Base-by-base conservation (phyloP, 2,797 vertebrate species). In the Numenius phaeopus region DNA sequence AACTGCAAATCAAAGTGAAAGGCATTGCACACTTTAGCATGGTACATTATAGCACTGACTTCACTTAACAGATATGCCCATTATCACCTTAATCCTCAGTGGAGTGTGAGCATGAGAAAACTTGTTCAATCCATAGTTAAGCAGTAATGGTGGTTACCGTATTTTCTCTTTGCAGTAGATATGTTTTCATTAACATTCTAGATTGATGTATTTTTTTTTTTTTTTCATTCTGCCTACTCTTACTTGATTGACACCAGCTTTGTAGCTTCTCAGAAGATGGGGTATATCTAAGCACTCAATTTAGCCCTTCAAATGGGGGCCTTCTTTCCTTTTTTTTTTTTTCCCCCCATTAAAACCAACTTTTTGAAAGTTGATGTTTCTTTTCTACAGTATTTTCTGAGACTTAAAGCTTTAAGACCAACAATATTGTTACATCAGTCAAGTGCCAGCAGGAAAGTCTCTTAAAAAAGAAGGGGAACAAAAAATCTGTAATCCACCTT, bases 401-500 rank as follows among this genome's bases (percentile, higher is more conserved):
- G 46, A 40, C 26, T 91, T 92, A 83, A 90, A 87, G 5, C 78
- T 92, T 92, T 76, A 92, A 87, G 54, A 76, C 39, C 40, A 75
- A 24, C 30, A 67, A 64, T 59, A 27, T 94, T 93, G 75, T 75
- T 88, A 57, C 30, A 69, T 89, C 80, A 73, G 87, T 95, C 87
- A 91, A 89, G n/a, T 73, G 61, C 70, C 87, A 86, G 70, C 65
- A 89, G 80, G 42, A 83, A 94, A 95, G 71, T 64, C 81, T 69
- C n/a, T 93, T 89, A 52, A 83, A 61, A 81, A 80, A 39, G 37
- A 82, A 11, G 12, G 30, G 29, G 7, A 70, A 78, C 89, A 93
- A 85, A 11, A 37, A 58, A 54, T 57, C 34, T 83, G 1, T 93
- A 97, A 97, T 96, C 90, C 86, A 83, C 84, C 92, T 81, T 95